Evolutionary conservation across 1,140 invertebrate species (phyloP), one percentile per base, ranked within the genome.

Genomic region (Caerostris extrusa): DNA sequence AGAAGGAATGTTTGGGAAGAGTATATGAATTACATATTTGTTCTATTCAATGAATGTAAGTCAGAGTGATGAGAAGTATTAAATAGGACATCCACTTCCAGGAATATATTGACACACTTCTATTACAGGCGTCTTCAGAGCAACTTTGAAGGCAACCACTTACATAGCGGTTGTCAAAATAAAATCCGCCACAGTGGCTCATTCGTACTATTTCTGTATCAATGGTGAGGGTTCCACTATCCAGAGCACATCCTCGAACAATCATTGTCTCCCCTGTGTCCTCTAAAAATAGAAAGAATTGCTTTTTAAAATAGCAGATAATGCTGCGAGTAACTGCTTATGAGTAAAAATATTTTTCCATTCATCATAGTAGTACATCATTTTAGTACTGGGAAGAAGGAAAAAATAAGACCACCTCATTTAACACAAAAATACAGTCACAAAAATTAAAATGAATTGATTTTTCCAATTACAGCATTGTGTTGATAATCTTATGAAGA

Each of bases 191-290:
- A 96, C 98, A 99, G 95, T 99, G 98, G 53, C 88, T 94, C 98
- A 98, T 98, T 94, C 98, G 96, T 71, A 98, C 98, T 67, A 99
- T 97, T 96, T 99, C 98, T 2, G 98, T 98, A 96, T 99, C 98
- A 3, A 98, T 98, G 69, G 98, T 99, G 3, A 98, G 97, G 1
- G 98, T 98, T 3, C 98, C 98, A 95, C 98, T 98, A 96, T 99
- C 98, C 95, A 99, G 96, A n/a, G 98, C 98, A 96, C 98, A 99
- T 55, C 97, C 97, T 58, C 98, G 97, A 6, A 99, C 97, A 7
- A 98, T 98, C 95, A 99, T 97, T 6, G 97, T 97, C 94, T 98
- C 97, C 4, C 98, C 98, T 19, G 97, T 97, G 95, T 98, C 98
- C 34, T 95, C 95, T 95, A 58, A 95, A 94, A 64, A 82, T 50